phyloP scores from a whole-genome alignment of 2,113 vertebrate genomes.

The Barnardius zonarius region DNA sequence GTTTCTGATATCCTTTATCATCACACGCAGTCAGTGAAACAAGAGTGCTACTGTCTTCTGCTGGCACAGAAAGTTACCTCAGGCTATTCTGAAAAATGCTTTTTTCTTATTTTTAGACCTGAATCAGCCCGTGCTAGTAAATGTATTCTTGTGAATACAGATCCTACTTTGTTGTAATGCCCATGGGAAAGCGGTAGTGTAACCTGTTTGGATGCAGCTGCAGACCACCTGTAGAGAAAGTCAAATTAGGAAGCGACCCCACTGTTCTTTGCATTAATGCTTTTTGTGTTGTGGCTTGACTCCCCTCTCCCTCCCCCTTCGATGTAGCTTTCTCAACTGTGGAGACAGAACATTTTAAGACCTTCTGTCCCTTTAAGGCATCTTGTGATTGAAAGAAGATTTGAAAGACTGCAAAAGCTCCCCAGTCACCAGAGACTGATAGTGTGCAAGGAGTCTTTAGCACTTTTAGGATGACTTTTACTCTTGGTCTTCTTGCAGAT shows the following conservation, averaged over 20 bases:
- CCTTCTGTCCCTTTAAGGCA: constrained; percentile 80
- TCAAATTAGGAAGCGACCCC: constrained; percentile 92
- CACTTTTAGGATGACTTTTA: constrained; percentile 57
- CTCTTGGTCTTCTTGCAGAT: constrained; percentile 56
- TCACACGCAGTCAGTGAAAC: constrained; percentile 81
- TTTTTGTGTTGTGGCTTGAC: constrained; percentile 83
- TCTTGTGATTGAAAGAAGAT: constrained; percentile 75
- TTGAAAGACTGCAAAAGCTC: constrained; percentile 75
- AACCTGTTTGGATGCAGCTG: constrained; percentile 93
- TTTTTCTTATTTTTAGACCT: constrained; percentile 89
- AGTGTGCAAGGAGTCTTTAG: constrained; percentile 46
- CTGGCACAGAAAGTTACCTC: constrained; percentile 83
- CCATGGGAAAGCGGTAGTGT: constrained; percentile 76
- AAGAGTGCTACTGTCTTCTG: constrained; percentile 90
- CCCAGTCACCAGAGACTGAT: constrained; percentile 62
- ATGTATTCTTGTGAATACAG: constrained; percentile 83
- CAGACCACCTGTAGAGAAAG: constrained; percentile 95
- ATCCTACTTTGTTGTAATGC: constrained; percentile 78
- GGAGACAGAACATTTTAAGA: constrained; percentile 73
- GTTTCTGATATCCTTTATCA: constrained; percentile 89
- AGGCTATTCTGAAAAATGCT: constrained; percentile 83
- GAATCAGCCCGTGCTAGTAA: constrained; percentile 77
- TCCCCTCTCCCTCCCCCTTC: constrained; percentile 73
- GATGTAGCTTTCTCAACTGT: constrained; percentile 73
- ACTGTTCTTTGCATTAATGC: constrained; percentile 87